Evolutionary conservation across 2,888 invertebrate species (phyloP).

Genomic region (Drosophila peninsularis): DNA sequence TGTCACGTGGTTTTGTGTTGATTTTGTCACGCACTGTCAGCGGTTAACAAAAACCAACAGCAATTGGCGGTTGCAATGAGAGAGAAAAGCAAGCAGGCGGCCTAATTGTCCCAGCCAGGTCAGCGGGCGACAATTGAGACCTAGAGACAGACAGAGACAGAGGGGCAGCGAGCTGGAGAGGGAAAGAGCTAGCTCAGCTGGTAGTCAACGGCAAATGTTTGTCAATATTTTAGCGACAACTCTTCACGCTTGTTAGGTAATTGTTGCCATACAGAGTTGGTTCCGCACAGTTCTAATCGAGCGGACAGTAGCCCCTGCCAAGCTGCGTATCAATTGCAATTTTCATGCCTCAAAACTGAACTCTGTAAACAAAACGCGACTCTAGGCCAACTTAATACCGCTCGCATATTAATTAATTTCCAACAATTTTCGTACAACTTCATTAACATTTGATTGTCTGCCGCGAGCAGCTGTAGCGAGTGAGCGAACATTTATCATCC

Average conservation of each 20-base stretch:
- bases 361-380: constrained; percentile 3
- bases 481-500: constrained; percentile 65
- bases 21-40: constrained; percentile 82
- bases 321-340: constrained; percentile 73
- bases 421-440: constrained; percentile 52
- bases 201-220: constrained; percentile 47
- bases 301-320: constrained; percentile 46
- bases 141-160: not conserved
- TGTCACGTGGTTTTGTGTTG: constrained; percentile 76
- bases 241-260: constrained; percentile 60
- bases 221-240: constrained; percentile 69
- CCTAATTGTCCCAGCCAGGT: constrained; percentile 58
- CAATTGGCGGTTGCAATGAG: constrained; percentile 59
- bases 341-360: constrained; percentile 50
- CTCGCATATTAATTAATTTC: constrained; percentile 46
- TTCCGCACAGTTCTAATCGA: constrained; percentile 23
- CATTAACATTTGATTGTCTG: constrained; percentile 67
- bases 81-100: constrained; percentile 46
- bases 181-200: constrained; percentile 31
- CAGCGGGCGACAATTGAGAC: constrained; percentile 46
- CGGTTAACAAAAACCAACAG: constrained; percentile 64
- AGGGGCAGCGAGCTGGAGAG: not conserved
- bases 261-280: constrained; percentile 29
- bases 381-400: constrained; percentile 1
- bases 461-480: constrained; percentile 49